Evolutionary conservation across 2,113 vertebrate species (phyloP), one percentile per base, ranked within the genome.

Genomic region (Hassar affinis): DNA sequence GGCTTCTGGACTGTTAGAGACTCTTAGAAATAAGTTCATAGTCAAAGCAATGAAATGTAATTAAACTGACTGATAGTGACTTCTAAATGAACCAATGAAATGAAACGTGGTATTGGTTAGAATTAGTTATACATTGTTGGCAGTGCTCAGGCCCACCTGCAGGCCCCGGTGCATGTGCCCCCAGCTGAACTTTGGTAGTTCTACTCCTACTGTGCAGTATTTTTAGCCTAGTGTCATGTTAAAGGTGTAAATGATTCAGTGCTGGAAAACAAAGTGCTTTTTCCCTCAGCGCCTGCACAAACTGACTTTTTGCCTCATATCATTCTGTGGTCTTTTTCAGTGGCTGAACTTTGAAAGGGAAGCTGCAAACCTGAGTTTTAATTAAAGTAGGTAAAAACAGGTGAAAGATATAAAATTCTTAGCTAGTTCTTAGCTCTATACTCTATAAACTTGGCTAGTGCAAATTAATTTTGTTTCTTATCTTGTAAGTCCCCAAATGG

Each of bases 361-460:
- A 75, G 47, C 49, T 51, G n/a, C n/a, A 33, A 51, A 54, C 7
- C 15, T 72, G 49, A 18, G 8, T 56, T 56, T 38, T 78, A 56
- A 78, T 56, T 56, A 38, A 57, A 57, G 57, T 57, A 6, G 38
- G 30, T 33, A 42, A 42, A n/a, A n/a, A 33, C 27, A 33, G 20
- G 30, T 57, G 75, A 78, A 78, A 56, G 30, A 30, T 27, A 78
- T 78, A 25, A 78, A 78, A 57, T 35, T 2, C 20, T 78, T 56
- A 78, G 47, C 71, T 27, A 51, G n/a, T n/a, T n/a, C n/a, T n/a
- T n/a, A n/a, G n/a, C n/a, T n/a, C n/a, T n/a, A n/a, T n/a, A n/a
- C n/a, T n/a, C n/a, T n/a, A n/a, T n/a, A n/a, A n/a, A 0, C n/a
- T 27, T 75, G n/a, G 71, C 0, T 6, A 75, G n/a, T 75, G 7